Evolutionary conservation across 64 coral and sea anemone genomes (phyloP), one percentile per base, ranked within the genome.

Genomic region (Montipora sp.): DNA sequence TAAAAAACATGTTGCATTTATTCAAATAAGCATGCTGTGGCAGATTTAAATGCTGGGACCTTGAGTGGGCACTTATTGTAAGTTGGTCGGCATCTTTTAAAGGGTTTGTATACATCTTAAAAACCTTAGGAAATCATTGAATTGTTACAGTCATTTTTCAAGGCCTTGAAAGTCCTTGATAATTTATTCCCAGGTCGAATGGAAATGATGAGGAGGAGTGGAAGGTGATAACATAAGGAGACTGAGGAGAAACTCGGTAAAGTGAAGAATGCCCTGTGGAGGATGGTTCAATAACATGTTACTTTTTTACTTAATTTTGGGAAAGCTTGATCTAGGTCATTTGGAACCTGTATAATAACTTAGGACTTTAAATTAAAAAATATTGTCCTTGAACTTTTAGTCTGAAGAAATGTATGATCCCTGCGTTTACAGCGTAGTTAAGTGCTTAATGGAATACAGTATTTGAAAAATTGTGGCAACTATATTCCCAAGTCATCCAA

Each of bases 291-390:
- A 72, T 72, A 72, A 72, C 68, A 20, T 72, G 8, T 6, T 8
- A 72, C 73, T 75, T 36, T 75, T 46, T 75, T 75, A 75, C 73
- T 75, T 75, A 75, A 75, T 75, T 75, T 75, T 75, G 27, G 73
- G 73, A 75, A 75, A 75, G 73, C 73, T 75, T 75, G 73, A 75
- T 75, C 73, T 75, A 75, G 73, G 47, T 75, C 73, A 75, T 75
- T 75, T 75, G 73, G 73, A 75, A 75, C 73, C n/a, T n/a, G n/a
- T n/a, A n/a, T n/a, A n/a, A n/a, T n/a, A n/a, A n/a, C n/a, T 75
- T 24, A 75, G 12, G 12, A 75, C 5, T 75, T 75, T 75, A 75
- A 75, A 75, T 75, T 24, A 75, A 75, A 75, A 75, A 75, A 14
- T 75, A 46, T 44, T 75, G 73, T 7, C 36, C 73, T 24, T 75